Conservation (phyloP, 1,140 invertebrate species). For the Theocolax elegans region DNA sequence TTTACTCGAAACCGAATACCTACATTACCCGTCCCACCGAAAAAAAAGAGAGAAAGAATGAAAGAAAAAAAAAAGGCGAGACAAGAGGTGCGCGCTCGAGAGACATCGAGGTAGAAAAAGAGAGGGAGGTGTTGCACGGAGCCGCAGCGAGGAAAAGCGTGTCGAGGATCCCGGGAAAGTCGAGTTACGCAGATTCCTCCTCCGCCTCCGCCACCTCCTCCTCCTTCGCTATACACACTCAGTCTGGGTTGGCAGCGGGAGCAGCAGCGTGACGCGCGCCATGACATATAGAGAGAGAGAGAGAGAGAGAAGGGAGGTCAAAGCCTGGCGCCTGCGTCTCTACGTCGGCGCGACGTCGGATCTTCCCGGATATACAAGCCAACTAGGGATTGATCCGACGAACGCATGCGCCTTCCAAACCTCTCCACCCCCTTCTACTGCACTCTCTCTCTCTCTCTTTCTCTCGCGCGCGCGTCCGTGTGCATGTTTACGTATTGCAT, state of each 20-base stretch:
- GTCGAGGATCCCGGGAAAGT: slow-evolving; percentile 20
- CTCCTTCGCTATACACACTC: not conserved
- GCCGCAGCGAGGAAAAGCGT: not conserved
- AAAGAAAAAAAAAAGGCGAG: not conserved
- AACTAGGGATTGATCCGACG: slow-evolving; percentile 18
- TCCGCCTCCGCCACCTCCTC: not conserved
- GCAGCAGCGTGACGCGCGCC: too few relatives aligned
- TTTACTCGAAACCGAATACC: too few relatives aligned
- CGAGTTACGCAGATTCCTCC: slow-evolving; percentile 3
- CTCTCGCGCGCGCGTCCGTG: too few relatives aligned
- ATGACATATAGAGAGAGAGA: too few relatives aligned
- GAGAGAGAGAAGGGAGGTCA: too few relatives aligned
- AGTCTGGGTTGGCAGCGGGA: not conserved
- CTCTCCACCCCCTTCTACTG: too few relatives aligned
- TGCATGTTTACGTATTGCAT: too few relatives aligned
- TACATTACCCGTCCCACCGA: too few relatives aligned
- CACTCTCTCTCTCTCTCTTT: too few relatives aligned
- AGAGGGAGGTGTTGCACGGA: too few relatives aligned
- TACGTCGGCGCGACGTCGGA: slow-evolving; percentile 1
- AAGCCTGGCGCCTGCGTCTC: slow-evolving; percentile 24
- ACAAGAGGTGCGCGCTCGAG: not conserved
- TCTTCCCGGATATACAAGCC: not conserved
- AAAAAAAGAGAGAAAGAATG: slow-evolving; percentile 3
- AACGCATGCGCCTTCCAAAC: slow-evolving; percentile 39
- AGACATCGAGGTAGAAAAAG: not conserved